These are phyloP conservation scores for Sebastes wilsoni DNA, from an alignment of 2,797 vertebrate genomes.

Conservation along the genomic window DNA sequence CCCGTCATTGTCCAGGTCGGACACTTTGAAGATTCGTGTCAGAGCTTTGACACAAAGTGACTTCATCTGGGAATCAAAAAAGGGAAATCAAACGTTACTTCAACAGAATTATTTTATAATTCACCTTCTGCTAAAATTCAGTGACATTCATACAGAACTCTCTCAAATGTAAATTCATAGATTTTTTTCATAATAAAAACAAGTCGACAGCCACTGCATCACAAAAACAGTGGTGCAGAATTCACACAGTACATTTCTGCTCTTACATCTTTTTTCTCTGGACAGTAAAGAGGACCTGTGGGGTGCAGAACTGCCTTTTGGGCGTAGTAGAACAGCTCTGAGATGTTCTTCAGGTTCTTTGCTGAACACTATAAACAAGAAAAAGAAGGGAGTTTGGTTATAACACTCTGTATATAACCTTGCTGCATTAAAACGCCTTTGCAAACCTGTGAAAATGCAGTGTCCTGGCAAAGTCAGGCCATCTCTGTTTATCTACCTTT, in stretches of 20 bases:
- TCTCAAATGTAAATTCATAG: not conserved
- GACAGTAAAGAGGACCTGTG: constrained; percentile 95
- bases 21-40: constrained; percentile 95
- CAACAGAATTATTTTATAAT: not conserved
- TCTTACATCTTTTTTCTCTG: constrained; percentile 93
- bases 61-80: constrained; percentile 86
- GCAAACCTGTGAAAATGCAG: not conserved
- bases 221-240: not conserved
- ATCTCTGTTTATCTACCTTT: constrained; percentile 11
- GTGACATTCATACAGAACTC: not conserved
- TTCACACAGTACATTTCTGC: not conserved
- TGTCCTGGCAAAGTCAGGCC: not conserved
- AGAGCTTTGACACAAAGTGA: constrained; percentile 91
- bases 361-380: constrained; percentile 90
- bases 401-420: not conserved
- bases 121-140: not conserved
- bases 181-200: not conserved
- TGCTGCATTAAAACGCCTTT: not conserved
- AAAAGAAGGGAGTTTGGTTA: not conserved
- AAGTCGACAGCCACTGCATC: not conserved
- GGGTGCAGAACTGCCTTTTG: constrained; percentile 98
- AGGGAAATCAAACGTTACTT: not conserved
- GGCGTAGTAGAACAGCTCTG: constrained; percentile 96
- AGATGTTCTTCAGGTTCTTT: constrained; percentile 98
- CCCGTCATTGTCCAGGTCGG: constrained; percentile 95